Evolutionary conservation across 2,888 invertebrate species (phyloP).

Genomic region (Calameuta pallipes): DNA sequence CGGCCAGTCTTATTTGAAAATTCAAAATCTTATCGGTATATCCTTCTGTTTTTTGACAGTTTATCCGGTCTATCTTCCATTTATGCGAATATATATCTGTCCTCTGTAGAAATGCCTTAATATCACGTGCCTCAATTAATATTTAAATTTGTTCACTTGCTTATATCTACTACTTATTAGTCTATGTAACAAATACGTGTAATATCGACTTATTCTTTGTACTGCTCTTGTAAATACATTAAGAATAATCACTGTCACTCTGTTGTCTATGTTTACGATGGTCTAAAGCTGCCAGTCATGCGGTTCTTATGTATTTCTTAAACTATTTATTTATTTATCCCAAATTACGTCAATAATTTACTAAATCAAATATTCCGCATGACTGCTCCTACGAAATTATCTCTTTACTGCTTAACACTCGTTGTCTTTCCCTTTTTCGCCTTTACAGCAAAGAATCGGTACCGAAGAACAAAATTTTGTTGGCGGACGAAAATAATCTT

Average conservation of each 20-base stretch:
- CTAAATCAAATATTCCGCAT: too few species aligned
- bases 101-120: constrained; percentile 60
- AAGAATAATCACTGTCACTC: constrained; percentile 54
- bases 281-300: background rate
- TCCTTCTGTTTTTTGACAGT: too few species aligned
- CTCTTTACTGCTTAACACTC: background rate
- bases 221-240: constrained; percentile 61
- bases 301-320: background rate
- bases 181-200: constrained; percentile 53
- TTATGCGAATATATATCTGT: constrained; percentile 40
- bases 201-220: constrained; percentile 60
- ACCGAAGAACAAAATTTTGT: too few species aligned
- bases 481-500: too few species aligned
- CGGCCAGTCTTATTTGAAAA: too few species aligned
- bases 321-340: too few species aligned
- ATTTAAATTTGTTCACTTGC: constrained; percentile 57
- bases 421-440: background rate
- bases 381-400: too few species aligned
- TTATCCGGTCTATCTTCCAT: background rate
- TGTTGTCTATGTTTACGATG: constrained; percentile 15
- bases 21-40: too few species aligned
- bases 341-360: too few species aligned
- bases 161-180: constrained; percentile 52
- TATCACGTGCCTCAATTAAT: constrained; percentile 61
- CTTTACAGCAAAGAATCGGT: too few species aligned